Evolutionary conservation across 2,888 invertebrate genomes (phyloP), one percentile per base, ranked within the genome.

Genomic region (Lasioglossum oenotherae): DNA sequence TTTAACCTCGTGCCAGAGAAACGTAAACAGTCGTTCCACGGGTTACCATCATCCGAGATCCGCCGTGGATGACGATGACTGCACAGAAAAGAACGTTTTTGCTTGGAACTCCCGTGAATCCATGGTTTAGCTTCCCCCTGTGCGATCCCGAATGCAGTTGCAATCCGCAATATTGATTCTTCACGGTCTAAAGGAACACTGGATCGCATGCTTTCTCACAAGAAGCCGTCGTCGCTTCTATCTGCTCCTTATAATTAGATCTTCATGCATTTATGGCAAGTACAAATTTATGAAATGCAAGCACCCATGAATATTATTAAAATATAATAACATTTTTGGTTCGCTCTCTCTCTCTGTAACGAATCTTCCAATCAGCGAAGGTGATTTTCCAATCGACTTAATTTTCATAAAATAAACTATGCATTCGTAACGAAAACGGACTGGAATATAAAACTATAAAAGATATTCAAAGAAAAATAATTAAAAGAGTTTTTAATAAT

Each of bases 21-120:
- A 73, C 44, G 44, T 72, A 73, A 46, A 73, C 72, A 31, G 46
- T 69, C 38, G 69, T 69, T 41, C 69, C 67, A 35, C 67, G 67
- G 35, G 67, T 35, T 67, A 67, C 67, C 67, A 35, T 67, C 35
- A 35, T 67, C 67, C 35, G 23, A 35, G 67, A 69, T 69, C 41
- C 69, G 23, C 38, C 23, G 38, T 12, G 23, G 41, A 69, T 35
- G 38, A 38, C 69, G 69, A 69, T 69, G 69, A 69, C 6, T 49
- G 2, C 12, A 78, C 71, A 23, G 31, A 69, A 64, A 64, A 77
- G 23, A 27, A 46, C 23, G 19, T 41, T 23, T 23, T 41, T 69
- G 35, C 41, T 19, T n/a, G 10, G 35, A 60, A 27, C 69, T 35
- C 10, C 35, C 67, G 67, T 35, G 31, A 67, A 35, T 67, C 35